phyloP scores from a whole-genome alignment of 2,113 vertebrate species.

The Balaenoptera acutorostrata region DNA sequence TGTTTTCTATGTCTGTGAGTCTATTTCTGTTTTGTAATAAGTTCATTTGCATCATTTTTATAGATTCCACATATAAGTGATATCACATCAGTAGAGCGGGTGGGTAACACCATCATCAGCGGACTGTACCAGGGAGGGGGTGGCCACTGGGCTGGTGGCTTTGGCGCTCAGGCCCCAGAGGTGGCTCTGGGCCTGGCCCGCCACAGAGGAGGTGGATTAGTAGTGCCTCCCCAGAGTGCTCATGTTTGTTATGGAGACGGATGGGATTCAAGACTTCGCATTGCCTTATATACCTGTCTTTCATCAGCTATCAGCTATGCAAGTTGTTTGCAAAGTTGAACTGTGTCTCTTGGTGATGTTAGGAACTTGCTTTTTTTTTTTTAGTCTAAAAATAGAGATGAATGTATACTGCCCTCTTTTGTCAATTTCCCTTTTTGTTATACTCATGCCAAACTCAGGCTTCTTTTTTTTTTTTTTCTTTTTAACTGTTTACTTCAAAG shows the following conservation, averaged over 20 bases:
- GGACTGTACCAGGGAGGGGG: slow-evolving; percentile 83
- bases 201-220: slow-evolving; percentile 89
- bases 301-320: not conserved
- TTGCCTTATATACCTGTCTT: not conserved
- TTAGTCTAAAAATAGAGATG: not conserved
- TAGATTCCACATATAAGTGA: not conserved
- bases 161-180: slow-evolving; percentile 37
- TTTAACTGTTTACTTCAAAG: not conserved
- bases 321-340: not conserved
- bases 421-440: not conserved
- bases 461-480: not conserved
- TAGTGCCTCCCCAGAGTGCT: not conserved
- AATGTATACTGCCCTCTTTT: not conserved
- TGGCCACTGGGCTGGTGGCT: not conserved
- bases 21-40: not conserved
- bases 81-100: slow-evolving; percentile 80
- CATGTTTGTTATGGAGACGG: not conserved
- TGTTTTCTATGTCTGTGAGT: not conserved
- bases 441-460: not conserved
- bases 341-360: not conserved
- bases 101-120: slow-evolving; percentile 88
- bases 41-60: not conserved
- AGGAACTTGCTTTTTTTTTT: not conserved
- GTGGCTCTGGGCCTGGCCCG: slow-evolving; percentile 83
- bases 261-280: not conserved